Evolutionary conservation across 2,888 invertebrate genomes (phyloP), one percentile per base, ranked within the genome.

Genomic region (Zonitis immaculata): DNA sequence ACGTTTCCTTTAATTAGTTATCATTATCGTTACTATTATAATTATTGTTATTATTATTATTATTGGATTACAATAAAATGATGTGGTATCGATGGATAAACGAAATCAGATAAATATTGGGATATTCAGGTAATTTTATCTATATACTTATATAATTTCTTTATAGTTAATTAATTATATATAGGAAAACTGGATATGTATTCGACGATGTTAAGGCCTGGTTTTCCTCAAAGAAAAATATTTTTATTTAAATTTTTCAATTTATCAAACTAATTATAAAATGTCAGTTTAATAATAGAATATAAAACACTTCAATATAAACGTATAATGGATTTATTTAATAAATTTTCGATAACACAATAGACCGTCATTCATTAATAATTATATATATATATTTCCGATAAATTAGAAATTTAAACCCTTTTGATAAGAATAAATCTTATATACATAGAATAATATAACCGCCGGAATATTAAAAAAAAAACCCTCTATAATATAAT

Each of bases 211-310:
- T 47, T 12, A 44, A 47, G 50, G 56, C 56, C 56, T 52, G 53
- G 56, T 56, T 56, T 32, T 18, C 14, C 22, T 14, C 2, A 20
- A 53, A 35, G 44, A 48, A 44, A n/a, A 32, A 44, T 58, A 53
- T 61, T 55, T 58, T 58, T 58, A 55, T 62, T 59, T 20, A 2
- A 39, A 20, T 39, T 16, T 26, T 35, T 39, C 39, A 11, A 39
- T 63, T 62, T 35, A 56, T 54, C 59, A 61, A 61, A 62, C 62
- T 61, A 64, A 62, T 64, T 58, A 60, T 56, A 54, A 58, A 53
- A 39, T 60, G 61, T 59, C 64, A 60, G 64, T 59, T 62, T 57
- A 56, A 63, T 62, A 64, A 61, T 59, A 59, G 56, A 58, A 58
- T 59, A 61, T 63, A 56, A 57, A 61, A 59, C 59, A 54, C 54